Evolutionary conservation across 2,888 invertebrate species (phyloP).

Genomic region (Drosophila pullipes): DNA sequence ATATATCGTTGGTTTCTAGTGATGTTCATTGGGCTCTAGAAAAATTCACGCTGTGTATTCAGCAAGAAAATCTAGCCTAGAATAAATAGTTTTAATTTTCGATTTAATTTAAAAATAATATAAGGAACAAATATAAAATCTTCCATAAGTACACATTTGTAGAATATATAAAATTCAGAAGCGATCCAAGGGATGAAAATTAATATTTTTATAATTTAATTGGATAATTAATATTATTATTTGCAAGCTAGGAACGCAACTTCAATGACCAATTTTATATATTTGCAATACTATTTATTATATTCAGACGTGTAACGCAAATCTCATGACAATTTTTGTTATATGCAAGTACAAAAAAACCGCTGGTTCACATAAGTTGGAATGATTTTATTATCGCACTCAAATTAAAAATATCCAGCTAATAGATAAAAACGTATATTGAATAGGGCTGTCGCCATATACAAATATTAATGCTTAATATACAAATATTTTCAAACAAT

Average conservation of each 20-base stretch:
- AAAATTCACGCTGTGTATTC: conserved; percentile 5
- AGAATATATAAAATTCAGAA: neutral
- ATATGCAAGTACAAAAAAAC: neutral
- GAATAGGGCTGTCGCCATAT: neutral
- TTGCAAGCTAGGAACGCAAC: neutral
- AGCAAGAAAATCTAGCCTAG: neutral
- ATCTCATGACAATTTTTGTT: neutral
- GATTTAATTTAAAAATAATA: neutral
- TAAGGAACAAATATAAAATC: neutral
- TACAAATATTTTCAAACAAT: neutral
- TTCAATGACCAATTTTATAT: neutral
- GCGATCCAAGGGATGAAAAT: neutral
- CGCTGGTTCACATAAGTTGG: neutral
- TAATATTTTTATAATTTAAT: neutral
- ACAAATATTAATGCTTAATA: neutral
- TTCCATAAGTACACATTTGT: neutral
- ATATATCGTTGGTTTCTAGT: conserved; percentile 37
- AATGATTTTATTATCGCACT: neutral
- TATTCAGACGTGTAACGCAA: neutral
- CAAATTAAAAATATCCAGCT: neutral
- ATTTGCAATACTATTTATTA: neutral
- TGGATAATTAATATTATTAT: neutral
- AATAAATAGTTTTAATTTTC: neutral
- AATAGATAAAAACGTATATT: neutral
- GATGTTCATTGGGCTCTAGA: conserved; percentile 13